phyloP scores from a whole-genome alignment of 2,888 invertebrate species.

The Cyrtodaria siliqua region DNA sequence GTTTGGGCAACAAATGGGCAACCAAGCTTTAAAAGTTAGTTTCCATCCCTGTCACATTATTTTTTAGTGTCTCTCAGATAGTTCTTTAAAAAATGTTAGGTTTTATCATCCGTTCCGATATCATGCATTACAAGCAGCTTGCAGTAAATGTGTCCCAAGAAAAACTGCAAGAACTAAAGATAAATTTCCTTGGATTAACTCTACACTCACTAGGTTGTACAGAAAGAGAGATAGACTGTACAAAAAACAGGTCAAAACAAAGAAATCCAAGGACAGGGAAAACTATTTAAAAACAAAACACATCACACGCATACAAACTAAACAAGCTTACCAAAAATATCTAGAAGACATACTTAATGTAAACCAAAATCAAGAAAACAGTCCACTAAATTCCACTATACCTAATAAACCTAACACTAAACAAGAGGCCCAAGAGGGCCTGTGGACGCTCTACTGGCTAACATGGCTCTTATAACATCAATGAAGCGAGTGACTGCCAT shows the following conservation, averaged over 20 bases:
- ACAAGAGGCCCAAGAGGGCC: neutral
- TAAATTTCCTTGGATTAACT: conserved; percentile 27
- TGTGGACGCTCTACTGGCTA: too few species aligned
- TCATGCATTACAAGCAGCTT: conserved; percentile 5
- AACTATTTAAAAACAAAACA: conserved; percentile 11
- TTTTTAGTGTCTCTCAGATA: conserved; percentile 9
- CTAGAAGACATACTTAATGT: conserved; percentile 27
- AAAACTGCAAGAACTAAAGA: conserved; percentile 22
- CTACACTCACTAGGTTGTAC: conserved; percentile 7
- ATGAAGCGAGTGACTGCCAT: too few species aligned
- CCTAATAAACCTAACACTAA: conserved; percentile 18
- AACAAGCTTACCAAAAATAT: conserved; percentile 18
- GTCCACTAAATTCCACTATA: neutral
- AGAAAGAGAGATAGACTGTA: conserved; percentile 17
- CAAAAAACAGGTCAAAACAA: neutral
- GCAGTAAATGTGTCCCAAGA: conserved; percentile 9
- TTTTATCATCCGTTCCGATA: neutral
- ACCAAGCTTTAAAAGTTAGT: conserved; percentile 3
- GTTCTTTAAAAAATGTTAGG: conserved; percentile 5
- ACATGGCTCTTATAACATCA: too few species aligned
- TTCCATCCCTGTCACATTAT: conserved; percentile 9
- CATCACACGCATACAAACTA: conserved; percentile 6
- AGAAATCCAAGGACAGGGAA: neutral
- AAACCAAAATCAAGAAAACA: neutral
- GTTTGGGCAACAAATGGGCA: too few species aligned